phyloP scores from a whole-genome alignment of 2,113 vertebrate species.

The Coturnix japonica region DNA sequence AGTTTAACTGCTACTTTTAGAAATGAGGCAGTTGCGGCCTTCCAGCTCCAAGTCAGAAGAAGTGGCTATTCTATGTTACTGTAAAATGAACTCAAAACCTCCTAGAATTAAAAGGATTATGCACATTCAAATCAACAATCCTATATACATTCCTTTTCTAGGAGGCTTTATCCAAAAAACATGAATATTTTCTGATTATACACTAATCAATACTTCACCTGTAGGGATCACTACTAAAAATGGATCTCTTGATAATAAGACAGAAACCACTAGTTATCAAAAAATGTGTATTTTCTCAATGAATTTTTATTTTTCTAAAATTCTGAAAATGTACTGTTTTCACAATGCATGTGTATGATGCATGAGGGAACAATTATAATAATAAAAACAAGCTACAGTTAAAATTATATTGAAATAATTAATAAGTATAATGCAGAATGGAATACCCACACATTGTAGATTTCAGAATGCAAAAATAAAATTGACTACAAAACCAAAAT shows the following conservation, averaged over 20 bases:
- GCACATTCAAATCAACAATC: background rate
- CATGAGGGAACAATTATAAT: background rate
- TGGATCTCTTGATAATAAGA: background rate
- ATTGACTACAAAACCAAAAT: slow-evolving; percentile 14
- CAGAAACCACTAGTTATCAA: background rate
- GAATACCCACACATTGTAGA: slow-evolving; percentile 22
- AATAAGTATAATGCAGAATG: background rate
- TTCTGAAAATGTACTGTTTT: background rate
- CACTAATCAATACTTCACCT: background rate
- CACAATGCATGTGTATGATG: background rate
- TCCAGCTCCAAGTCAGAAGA: background rate
- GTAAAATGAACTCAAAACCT: background rate
- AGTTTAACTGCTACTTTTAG: background rate
- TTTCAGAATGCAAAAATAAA: slow-evolving; percentile 7
- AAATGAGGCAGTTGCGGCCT: background rate
- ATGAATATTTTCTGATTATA: background rate
- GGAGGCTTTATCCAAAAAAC: background rate
- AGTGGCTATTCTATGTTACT: background rate
- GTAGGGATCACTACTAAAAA: background rate
- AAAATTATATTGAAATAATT: slow-evolving; percentile 19
- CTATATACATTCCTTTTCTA: background rate
- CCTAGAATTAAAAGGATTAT: background rate
- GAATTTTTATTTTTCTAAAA: background rate
- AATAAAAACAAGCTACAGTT: background rate
- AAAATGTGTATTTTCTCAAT: background rate